Evolutionary conservation across 1,140 invertebrate species (phyloP), one percentile per base, ranked within the genome.

Genomic region (Drosophila kikkawai): DNA sequence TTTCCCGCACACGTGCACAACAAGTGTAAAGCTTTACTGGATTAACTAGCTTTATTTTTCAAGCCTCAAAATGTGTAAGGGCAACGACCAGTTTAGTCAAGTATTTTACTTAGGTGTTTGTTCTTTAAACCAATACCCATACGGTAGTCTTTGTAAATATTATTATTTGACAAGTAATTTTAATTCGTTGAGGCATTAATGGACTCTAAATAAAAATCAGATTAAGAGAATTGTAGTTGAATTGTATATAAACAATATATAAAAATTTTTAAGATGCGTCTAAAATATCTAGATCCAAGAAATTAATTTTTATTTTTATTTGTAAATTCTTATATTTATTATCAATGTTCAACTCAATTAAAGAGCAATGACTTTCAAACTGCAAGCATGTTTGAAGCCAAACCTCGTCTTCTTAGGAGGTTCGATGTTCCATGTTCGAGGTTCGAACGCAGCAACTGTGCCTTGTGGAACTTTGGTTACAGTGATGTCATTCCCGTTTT

Each of bases 1-100:
- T 36, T 55, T 37, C 2, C 17, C 34, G 12, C 12, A 22, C 51
- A 55, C 34, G 51, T 55, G 13, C 8, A 37, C 17, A 22, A 22
- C 17, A 55, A 22, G 51, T 55, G 51, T 22, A 55, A 55, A 22
- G 34, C 34, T 55, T 55, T 22, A 55, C 32, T 4, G n/a, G 17
- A 9, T 51, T 32, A 7, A 12, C 2, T 13, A 36, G 34, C 17
- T 22, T 55, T 15, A 15, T 5, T 36, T 53, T 36, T 5, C 7
- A 36, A 36, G 13, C 17, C 17, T 2, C 32, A 36, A 19, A 36
- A 55, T 5, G 4, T 37, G 4, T 9, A 37, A 15, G 34, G 51
- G 32, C 51, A 37, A 37, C 13, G 51, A 37, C 51, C 51, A 55
- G 34, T 19, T 36, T 53, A 15, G 32, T 36, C 17, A 36, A 36